Evolutionary conservation across 2,888 invertebrate genomes (phyloP).

Genomic region (Globia sparganii): DNA sequence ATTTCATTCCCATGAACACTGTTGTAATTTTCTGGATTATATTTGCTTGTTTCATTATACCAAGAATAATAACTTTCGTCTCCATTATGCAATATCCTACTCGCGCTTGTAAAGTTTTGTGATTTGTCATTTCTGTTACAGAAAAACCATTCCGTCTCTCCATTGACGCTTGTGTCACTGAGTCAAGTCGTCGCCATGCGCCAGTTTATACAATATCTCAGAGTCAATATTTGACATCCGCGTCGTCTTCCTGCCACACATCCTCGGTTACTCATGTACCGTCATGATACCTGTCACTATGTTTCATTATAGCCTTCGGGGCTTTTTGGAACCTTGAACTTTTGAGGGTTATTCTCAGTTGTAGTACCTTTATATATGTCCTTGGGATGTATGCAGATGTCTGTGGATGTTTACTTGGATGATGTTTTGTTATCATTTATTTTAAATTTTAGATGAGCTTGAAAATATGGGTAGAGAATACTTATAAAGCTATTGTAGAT

Average conservation of each 20-base stretch:
- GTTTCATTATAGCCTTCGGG: slow-evolving; percentile 51
- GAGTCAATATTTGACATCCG: slow-evolving; percentile 83
- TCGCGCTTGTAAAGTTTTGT: not conserved
- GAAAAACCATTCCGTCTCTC: slow-evolving; percentile 31
- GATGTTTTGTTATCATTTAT: not conserved
- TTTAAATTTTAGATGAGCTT: too few species aligned
- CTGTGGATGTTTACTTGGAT: not conserved
- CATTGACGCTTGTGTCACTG: slow-evolving; percentile 33
- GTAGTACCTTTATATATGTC: not conserved
- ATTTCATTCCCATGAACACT: not conserved
- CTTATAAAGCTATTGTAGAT: not conserved
- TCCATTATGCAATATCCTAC: not conserved
- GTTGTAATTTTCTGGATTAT: not conserved
- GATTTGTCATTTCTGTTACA: slow-evolving; percentile 23
- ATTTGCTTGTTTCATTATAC: not conserved
- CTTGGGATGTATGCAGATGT: slow-evolving; percentile 1
- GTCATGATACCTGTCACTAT: slow-evolving; percentile 43
- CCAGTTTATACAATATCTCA: slow-evolving; percentile 58
- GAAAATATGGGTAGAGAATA: too few species aligned
- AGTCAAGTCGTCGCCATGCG: slow-evolving; percentile 61
- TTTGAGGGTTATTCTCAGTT: slow-evolving; percentile 24
- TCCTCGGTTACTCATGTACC: slow-evolving; percentile 77
- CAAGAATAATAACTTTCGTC: not conserved
- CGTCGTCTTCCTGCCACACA: slow-evolving; percentile 79
- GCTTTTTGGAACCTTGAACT: slow-evolving; percentile 55